Evolutionary conservation across 2,888 invertebrate species (phyloP).

Genomic region (Drosophila gaucha): DNA sequence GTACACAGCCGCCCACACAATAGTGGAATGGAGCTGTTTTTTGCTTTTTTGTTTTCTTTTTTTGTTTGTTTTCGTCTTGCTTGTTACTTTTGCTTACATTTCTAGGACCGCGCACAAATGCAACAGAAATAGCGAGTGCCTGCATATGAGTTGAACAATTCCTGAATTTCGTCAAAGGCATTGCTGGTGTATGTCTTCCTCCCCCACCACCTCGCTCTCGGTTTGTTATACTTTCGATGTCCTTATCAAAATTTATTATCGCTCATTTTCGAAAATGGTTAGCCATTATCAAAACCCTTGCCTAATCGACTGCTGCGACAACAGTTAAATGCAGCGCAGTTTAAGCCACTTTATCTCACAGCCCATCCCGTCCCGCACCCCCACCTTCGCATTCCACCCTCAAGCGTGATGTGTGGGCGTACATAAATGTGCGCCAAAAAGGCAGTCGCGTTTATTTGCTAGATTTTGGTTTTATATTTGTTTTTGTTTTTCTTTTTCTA

Average conservation of each 20-base stretch:
- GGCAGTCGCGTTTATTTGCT: conserved; percentile 59
- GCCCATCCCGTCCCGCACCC: background rate
- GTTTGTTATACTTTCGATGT: background rate
- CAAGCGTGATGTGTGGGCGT: background rate
- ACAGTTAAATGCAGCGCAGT: conserved; percentile 54
- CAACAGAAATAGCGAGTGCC: conserved; percentile 14
- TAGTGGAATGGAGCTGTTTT: conserved; percentile 1
- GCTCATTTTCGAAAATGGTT: conserved; percentile 13
- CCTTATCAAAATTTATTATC: conserved; percentile 10
- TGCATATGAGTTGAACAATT: conserved; percentile 10
- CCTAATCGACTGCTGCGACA: conserved; percentile 17
- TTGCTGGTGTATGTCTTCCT: background rate
- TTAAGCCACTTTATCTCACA: conserved; percentile 37
- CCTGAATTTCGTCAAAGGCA: conserved; percentile 3
- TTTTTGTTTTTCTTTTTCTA: background rate
- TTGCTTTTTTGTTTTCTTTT: no score
- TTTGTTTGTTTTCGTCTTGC: conserved; percentile 41
- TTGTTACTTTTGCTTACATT: conserved; percentile 42
- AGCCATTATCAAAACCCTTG: conserved; percentile 28
- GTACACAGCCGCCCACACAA: background rate
- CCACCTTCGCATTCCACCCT: background rate
- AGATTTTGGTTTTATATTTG: conserved; percentile 50
- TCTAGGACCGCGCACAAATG: conserved; percentile 33
- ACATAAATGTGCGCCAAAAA: conserved; percentile 41
- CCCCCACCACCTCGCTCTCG: no score